A percentile compares a stretch with the other conserved stretches of the same genome.
Evolutionary conservation across 2,113 vertebrate genomes (phyloP).

Genomic region (Pelodiscus sinensis): DNA sequence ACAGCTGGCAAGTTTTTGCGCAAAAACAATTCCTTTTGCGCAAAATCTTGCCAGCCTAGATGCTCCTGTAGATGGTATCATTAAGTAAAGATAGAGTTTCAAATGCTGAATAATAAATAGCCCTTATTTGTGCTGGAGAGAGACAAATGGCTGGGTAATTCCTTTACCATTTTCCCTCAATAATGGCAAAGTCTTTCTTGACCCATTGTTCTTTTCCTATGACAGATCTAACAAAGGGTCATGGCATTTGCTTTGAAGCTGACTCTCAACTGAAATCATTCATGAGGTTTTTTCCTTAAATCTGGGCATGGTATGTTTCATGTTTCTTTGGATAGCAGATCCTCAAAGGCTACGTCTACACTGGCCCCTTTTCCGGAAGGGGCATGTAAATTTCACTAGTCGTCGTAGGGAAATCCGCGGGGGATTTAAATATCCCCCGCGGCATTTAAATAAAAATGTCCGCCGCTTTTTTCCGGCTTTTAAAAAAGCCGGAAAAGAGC

Average conservation of each 20-base stretch:
- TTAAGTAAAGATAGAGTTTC: neutral
- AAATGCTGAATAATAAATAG: neutral
- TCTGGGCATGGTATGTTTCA: neutral
- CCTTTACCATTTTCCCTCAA: neutral
- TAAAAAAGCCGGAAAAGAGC: no score
- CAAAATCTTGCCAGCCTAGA: no score
- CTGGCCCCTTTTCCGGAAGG: no score
- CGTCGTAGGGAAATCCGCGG: no score
- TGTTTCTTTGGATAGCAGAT: neutral
- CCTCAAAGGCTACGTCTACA: no score
- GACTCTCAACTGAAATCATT: neutral
- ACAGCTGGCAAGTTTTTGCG: no score
- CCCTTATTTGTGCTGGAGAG: neutral
- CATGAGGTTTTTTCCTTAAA: neutral
- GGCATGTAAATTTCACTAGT: no score
- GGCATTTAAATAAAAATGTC: no score
- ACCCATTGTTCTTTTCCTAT: neutral
- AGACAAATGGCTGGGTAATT: neutral
- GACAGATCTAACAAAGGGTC: neutral
- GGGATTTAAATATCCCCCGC: no score
- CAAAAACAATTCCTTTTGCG: no score
- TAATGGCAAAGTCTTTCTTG: neutral
- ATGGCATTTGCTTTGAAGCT: neutral
- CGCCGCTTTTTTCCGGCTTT: no score
- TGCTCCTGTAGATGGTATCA: no score